These are phyloP conservation scores for Lithodes maja DNA, from an alignment of 2,888 invertebrate genomes.

Conservation along the genomic window DNA sequence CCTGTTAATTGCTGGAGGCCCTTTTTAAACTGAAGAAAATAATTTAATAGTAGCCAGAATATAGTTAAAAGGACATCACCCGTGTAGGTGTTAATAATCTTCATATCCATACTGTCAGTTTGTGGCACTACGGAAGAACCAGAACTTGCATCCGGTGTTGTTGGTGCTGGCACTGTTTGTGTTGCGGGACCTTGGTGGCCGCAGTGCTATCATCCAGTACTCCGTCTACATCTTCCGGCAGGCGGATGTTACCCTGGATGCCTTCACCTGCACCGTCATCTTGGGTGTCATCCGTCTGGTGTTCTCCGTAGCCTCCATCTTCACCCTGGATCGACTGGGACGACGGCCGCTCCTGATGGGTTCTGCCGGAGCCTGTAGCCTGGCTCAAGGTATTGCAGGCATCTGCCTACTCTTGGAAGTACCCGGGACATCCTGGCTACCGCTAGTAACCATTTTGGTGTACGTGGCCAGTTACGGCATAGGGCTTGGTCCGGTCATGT, in stretches of 20 bases:
- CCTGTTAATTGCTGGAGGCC: no score
- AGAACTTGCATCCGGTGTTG: conserved; percentile 73
- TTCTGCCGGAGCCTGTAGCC: conserved; percentile 39
- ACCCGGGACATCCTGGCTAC: conserved; percentile 72
- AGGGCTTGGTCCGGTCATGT: conserved; percentile 61
- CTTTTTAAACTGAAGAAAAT: no score
- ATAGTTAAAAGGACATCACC: no score
- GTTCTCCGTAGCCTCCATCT: conserved; percentile 71
- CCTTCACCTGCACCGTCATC: conserved; percentile 74
- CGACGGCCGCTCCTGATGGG: conserved; percentile 74
- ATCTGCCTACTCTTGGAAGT: conserved; percentile 41
- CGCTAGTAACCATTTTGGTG: conserved; percentile 72
- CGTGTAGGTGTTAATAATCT: no score
- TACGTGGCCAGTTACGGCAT: conserved; percentile 61
- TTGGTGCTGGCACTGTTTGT: conserved; percentile 73
- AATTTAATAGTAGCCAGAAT: no score
- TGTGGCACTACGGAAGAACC: conserved; percentile 28
- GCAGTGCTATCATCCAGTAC: conserved; percentile 75
- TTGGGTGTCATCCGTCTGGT: conserved; percentile 73
- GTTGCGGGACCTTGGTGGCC: conserved; percentile 75
- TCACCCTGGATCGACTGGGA: conserved; percentile 74
- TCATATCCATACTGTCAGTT: conserved; percentile 73
- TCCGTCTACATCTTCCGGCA: conserved; percentile 74
- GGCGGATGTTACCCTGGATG: conserved; percentile 72
- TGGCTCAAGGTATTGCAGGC: conserved; percentile 41